Evolutionary conservation across 2,797 vertebrate genomes (phyloP).

Genomic region (Carapus acus): DNA sequence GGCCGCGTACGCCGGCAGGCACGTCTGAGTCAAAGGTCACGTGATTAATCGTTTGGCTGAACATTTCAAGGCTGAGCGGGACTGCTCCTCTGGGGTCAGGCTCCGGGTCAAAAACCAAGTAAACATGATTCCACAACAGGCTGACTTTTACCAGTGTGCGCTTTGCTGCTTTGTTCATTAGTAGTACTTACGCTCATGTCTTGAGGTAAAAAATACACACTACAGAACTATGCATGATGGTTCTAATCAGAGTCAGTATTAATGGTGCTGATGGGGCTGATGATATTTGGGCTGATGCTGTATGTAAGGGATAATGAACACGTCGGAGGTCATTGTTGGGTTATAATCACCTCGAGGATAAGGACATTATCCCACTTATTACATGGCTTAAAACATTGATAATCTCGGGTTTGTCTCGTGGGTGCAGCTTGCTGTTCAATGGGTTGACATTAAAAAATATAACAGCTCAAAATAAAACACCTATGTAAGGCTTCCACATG

Average conservation of each 20-base stretch:
- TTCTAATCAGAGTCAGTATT: neutral
- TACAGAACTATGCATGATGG: neutral
- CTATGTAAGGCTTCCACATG: too few species aligned
- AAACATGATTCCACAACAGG: neutral
- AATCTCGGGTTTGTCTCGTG: too few species aligned
- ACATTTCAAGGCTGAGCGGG: constrained; percentile 31
- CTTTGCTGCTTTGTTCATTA: constrained; percentile 1
- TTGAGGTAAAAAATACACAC: too few species aligned
- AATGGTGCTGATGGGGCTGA: neutral
- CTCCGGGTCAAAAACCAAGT: neutral
- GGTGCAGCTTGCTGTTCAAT: too few species aligned
- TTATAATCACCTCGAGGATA: too few species aligned
- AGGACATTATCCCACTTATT: too few species aligned
- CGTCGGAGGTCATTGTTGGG: too few species aligned
- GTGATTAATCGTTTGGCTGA: constrained; percentile 48
- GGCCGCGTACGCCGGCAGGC: constrained; percentile 24
- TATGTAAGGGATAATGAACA: too few species aligned
- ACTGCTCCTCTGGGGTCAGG: constrained; percentile 13
- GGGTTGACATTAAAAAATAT: too few species aligned
- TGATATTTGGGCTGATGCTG: neutral
- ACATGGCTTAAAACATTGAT: too few species aligned
- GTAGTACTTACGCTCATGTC: too few species aligned
- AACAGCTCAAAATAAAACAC: too few species aligned
- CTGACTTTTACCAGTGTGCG: constrained; percentile 2
- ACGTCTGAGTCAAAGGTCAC: constrained; percentile 38